phyloP scores from a whole-genome alignment of 2,888 invertebrate species.

The Sesamia inferens region DNA sequence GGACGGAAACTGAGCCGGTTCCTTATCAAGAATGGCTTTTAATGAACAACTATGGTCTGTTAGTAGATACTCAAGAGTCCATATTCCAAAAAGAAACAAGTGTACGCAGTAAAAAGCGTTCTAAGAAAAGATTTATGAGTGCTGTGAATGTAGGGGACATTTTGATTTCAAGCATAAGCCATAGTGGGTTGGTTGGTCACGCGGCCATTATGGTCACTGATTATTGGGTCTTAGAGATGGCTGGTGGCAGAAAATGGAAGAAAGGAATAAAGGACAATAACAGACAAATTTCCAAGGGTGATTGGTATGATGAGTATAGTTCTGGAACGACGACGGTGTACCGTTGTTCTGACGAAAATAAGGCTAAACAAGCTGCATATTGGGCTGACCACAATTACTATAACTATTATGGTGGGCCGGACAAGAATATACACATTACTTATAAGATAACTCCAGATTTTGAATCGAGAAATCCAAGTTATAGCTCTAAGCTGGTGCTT shows the following conservation, averaged over 20 bases:
- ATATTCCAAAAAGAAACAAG: slow-evolving; percentile 73
- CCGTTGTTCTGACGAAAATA: slow-evolving; percentile 67
- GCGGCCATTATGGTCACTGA: slow-evolving; percentile 78
- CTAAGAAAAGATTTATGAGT: slow-evolving; percentile 73
- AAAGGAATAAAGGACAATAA: slow-evolving; percentile 73
- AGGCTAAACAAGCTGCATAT: slow-evolving; percentile 68
- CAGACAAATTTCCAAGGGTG: slow-evolving; percentile 70
- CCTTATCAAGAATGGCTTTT: slow-evolving; percentile 80
- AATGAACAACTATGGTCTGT: slow-evolving; percentile 78
- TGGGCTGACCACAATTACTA: slow-evolving; percentile 77
- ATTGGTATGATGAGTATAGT: slow-evolving; percentile 74
- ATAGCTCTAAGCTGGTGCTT: slow-evolving; percentile 77
- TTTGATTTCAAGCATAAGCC: slow-evolving; percentile 69
- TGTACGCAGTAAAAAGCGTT: slow-evolving; percentile 66
- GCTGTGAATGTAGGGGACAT: slow-evolving; percentile 75
- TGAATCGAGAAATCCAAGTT: slow-evolving; percentile 72
- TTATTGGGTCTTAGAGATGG: slow-evolving; percentile 77
- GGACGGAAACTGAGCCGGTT: slow-evolving; percentile 67
- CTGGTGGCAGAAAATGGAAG: slow-evolving; percentile 70
- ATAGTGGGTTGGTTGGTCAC: slow-evolving; percentile 72
- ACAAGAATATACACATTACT: slow-evolving; percentile 71
- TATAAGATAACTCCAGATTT: slow-evolving; percentile 71
- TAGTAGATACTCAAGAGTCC: slow-evolving; percentile 76
- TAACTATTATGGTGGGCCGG: slow-evolving; percentile 67
- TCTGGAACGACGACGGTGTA: slow-evolving; percentile 75